Conservation (phyloP, 2,113 vertebrate genomes). For the Sebastes schlegelii region DNA sequence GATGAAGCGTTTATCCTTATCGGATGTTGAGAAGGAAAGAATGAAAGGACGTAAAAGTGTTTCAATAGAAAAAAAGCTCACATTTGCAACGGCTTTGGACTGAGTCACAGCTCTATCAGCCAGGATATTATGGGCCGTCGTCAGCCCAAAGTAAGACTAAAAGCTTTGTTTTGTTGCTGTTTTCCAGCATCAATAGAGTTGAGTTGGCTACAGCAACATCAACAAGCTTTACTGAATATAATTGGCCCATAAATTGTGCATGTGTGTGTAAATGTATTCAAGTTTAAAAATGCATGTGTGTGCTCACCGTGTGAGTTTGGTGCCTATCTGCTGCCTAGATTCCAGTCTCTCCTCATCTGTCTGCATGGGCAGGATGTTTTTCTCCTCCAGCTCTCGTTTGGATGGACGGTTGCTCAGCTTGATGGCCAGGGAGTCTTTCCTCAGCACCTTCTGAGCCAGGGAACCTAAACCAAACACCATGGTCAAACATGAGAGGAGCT, state of each 20-base stretch:
- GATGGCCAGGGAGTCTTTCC: slow-evolving; percentile 98
- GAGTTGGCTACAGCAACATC: slow-evolving; percentile 6
- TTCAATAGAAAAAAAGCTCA: slow-evolving; percentile 36
- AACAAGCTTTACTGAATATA: slow-evolving; percentile 17
- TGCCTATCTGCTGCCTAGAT: slow-evolving; percentile 97
- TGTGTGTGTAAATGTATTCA: slow-evolving; percentile 9
- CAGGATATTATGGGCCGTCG: slow-evolving; percentile 25
- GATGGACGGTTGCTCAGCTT: slow-evolving; percentile 98
- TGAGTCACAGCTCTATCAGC: slow-evolving; percentile 31
- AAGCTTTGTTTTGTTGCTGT: slow-evolving; percentile 9
- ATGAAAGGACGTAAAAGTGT: slow-evolving; percentile 40
- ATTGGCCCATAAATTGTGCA: slow-evolving; percentile 11
- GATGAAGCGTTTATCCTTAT: slow-evolving; percentile 75
- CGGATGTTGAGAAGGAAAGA: slow-evolving; percentile 35
- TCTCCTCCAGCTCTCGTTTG: slow-evolving; percentile 96
- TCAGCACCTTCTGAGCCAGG: slow-evolving; percentile 94
- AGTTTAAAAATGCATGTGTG: slow-evolving; percentile 19
- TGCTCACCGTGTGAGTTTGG: slow-evolving; percentile 95
- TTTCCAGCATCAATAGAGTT: not conserved
- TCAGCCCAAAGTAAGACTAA: slow-evolving; percentile 45
- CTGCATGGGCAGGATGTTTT: slow-evolving; percentile 98
- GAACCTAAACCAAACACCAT: slow-evolving; percentile 83
- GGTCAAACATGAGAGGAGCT: not conserved
- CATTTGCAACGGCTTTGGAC: slow-evolving; percentile 46
- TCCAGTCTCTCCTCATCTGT: slow-evolving; percentile 96